phyloP scores from a whole-genome alignment of 2,888 invertebrate genomes.

The Petrolisthes cinctipes region DNA sequence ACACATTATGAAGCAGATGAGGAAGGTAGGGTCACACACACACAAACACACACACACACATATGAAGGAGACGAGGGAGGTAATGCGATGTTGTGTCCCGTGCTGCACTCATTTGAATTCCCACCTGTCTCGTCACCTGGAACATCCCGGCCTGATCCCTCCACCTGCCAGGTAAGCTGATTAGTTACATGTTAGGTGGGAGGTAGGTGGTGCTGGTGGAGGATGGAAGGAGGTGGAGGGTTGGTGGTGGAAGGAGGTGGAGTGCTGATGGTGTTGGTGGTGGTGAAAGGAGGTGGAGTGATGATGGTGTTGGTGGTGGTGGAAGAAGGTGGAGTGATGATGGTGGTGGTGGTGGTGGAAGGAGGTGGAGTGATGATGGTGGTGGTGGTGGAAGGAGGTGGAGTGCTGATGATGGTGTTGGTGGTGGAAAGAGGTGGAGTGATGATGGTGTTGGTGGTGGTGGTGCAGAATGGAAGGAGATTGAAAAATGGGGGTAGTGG shows the following conservation, averaged over 20 bases:
- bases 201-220: neutral
- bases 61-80: too few species aligned
- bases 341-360: neutral
- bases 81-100: slow-evolving; percentile 30
- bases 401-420: too few species aligned
- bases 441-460: too few species aligned
- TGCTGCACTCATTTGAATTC: slow-evolving; percentile 32
- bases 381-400: too few species aligned
- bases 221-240: neutral
- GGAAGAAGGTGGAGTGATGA: neutral
- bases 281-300: neutral
- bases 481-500: too few species aligned
- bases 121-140: slow-evolving; percentile 37
- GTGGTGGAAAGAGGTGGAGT: too few species aligned
- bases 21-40: too few species aligned
- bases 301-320: neutral
- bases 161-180: slow-evolving; percentile 38
- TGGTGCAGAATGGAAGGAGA: too few species aligned
- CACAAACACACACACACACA: neutral
- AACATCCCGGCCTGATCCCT: slow-evolving; percentile 35
- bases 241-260: slow-evolving; percentile 2
- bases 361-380: neutral
- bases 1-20: too few species aligned
- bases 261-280: neutral
- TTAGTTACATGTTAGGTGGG: slow-evolving; percentile 19